These are phyloP conservation scores for Coracopsis vasa DNA, from an alignment of 2,113 vertebrate species.

Conservation along the genomic window DNA sequence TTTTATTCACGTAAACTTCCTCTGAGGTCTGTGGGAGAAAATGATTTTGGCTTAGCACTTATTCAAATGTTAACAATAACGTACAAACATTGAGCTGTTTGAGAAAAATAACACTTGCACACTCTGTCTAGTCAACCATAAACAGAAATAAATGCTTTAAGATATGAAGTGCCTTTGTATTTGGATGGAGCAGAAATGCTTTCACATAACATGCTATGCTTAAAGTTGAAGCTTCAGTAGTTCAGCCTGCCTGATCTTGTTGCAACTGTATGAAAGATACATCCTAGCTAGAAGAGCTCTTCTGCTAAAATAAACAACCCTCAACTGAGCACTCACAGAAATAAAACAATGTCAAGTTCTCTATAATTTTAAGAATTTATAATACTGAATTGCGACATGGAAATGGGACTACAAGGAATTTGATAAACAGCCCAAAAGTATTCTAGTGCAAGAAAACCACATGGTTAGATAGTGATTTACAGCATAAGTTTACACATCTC, in stretches of 20 bases:
- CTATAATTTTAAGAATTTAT: background rate
- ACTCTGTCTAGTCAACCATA: conserved; percentile 28
- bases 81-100: conserved; percentile 36
- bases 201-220: background rate
- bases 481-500: background rate
- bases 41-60: background rate
- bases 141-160: conserved; percentile 58
- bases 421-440: background rate
- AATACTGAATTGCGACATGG: background rate
- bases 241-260: background rate
- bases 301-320: background rate
- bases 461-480: background rate
- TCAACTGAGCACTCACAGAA: background rate
- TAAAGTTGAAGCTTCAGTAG: background rate
- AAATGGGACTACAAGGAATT: background rate
- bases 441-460: background rate
- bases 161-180: conserved; percentile 27
- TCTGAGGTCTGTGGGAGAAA: conserved; percentile 34
- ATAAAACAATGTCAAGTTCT: background rate
- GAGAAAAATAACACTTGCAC: conserved; percentile 25
- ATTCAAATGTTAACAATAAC: conserved; percentile 40
- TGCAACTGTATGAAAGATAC: background rate
- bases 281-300: background rate
- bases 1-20: conserved; percentile 14
- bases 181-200: conserved; percentile 6